Conservation (phyloP, 2,113 vertebrate genomes). For the Poicephalus meyeri region DNA sequence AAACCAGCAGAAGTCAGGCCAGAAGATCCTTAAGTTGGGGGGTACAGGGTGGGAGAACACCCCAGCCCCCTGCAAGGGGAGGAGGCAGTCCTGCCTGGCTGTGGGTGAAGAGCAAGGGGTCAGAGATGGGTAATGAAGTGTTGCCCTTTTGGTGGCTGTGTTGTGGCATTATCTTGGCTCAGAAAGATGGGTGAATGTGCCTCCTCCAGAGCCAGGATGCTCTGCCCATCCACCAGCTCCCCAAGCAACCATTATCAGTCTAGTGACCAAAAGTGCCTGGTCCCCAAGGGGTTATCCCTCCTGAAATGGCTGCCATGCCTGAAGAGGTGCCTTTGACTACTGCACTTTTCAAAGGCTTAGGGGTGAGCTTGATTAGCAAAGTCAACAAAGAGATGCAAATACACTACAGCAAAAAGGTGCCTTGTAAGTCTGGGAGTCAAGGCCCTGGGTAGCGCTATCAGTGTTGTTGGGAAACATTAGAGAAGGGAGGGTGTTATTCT, state of each 20-base stretch:
- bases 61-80: not conserved
- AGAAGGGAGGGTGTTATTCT: not conserved
- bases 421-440: not conserved
- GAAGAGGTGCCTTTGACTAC: not conserved
- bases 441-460: not conserved
- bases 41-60: not conserved
- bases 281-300: not conserved
- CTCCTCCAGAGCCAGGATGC: accelerated
- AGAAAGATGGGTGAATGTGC: not conserved
- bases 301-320: not conserved
- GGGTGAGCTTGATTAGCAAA: slow-evolving; percentile 42
- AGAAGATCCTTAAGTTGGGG: not conserved
- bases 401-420: not conserved
- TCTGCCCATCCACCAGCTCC: not conserved
- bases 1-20: not conserved
- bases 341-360: slow-evolving; percentile 13
- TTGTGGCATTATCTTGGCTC: slow-evolving; percentile 47
- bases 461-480: not conserved
- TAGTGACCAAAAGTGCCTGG: not conserved
- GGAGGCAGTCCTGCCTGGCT: not conserved
- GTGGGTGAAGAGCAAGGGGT: not conserved
- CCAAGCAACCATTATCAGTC: not conserved
- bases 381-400: slow-evolving; percentile 62
- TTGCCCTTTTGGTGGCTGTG: slow-evolving; percentile 62
- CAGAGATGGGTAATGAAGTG: not conserved